Evolutionary conservation across 2,113 vertebrate genomes (phyloP), one percentile per base, ranked within the genome.

Genomic region (Felis chaus): DNA sequence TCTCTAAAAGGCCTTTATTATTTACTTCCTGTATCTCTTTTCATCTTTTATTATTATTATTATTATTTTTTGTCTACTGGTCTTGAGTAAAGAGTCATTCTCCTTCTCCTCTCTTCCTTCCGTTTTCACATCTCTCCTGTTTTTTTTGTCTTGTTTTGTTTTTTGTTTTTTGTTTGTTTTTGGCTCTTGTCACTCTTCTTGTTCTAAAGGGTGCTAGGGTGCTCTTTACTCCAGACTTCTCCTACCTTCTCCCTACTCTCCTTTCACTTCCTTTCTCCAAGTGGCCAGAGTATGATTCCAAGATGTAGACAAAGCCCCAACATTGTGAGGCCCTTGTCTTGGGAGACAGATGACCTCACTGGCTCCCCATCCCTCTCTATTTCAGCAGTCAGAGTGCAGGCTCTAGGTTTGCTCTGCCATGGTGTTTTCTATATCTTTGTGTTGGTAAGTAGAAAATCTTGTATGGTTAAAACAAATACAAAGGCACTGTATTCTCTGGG

Each of bases 1-100:
- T 92, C 97, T 82, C 87, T 89, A 29, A 55, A 65, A 63, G 80
- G 21, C 15, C 69, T 66, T 93, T 50, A 68, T 57, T 86, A 80
- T 55, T 74, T 33, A 61, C 39, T 84, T 12, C 41, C 89, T 15
- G 0, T 39, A 65, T 83, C 74, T 73, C n/a, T 92, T 82, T 83
- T 23, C 23, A 15, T 71, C 16, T 68, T 41, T 63, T 61, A 45
- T 45, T 45, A 45, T 45, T 45, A 45, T 45, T 45, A 45, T 61
- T 23, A 9, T 9, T 23, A 0, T 61, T 57, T 45, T 27, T 74
- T 74, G 41, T 74, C 39, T 27, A 74, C 71, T 41, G 2, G 53
- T 92, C 79, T 89, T 86, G 31, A 81, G 55, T 13, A 39, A 78
- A 87, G 33, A 89, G 39, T 39, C 57, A 23, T 13, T 57, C 21